Percentiles rank a stretch among this genome's conserved stretches.
Evolutionary conservation across 2,888 invertebrate species (phyloP).

Genomic region (Sthenelais limicola): DNA sequence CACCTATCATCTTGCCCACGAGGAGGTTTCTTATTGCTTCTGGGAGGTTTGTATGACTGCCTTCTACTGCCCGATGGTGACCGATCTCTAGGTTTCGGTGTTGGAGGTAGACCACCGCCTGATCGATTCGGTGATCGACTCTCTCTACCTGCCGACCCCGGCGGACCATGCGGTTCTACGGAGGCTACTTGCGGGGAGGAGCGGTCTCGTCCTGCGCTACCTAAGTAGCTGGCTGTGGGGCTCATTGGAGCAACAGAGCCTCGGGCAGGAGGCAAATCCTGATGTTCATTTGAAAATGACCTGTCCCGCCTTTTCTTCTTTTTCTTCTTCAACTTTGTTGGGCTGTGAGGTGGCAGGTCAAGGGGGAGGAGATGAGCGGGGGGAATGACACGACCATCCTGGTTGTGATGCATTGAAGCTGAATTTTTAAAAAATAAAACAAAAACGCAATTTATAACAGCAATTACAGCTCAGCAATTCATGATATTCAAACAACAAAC

Average conservation of each 20-base stretch:
- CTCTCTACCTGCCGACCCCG: constrained; percentile 2
- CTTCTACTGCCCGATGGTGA: constrained; percentile 11
- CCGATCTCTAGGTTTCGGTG: constrained; percentile 22
- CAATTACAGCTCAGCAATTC: too few species aligned
- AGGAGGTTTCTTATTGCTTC: neutral
- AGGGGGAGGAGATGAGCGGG: constrained; percentile 28
- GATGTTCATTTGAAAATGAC: neutral
- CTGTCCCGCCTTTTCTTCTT: constrained; percentile 13
- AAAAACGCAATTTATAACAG: too few species aligned
- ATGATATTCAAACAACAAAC: too few species aligned
- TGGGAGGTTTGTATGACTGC: too few species aligned
- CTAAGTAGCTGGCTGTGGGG: neutral
- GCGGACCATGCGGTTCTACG: too few species aligned
- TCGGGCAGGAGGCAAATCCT: constrained; percentile 4
- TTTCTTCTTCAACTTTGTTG: neutral
- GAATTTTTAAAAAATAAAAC: too few species aligned
- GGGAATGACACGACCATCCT: constrained; percentile 19
- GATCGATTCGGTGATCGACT: constrained; percentile 11
- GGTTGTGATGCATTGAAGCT: constrained; percentile 30
- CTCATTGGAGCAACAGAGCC: constrained; percentile 18
- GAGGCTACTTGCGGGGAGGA: constrained; percentile 2
- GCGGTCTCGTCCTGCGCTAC: constrained; percentile 3
- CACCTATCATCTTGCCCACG: too few species aligned
- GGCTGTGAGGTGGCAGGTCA: constrained; percentile 19
- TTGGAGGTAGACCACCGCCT: neutral